Evolutionary conservation across 2,113 vertebrate genomes (phyloP).

Genomic region (Muntiacus reevesi): DNA sequence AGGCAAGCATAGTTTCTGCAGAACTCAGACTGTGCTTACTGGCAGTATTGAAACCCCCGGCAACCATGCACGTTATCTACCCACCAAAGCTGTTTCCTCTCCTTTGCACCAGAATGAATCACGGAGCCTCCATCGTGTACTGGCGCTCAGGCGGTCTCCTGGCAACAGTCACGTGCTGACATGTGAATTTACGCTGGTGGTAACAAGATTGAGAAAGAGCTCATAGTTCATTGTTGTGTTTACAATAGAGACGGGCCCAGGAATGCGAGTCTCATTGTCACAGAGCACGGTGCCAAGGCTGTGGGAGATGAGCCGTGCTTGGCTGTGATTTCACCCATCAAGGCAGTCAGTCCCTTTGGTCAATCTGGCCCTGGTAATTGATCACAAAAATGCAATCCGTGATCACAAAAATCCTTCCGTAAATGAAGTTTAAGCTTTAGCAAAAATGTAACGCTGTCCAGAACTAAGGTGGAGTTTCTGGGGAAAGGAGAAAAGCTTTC

Average conservation of each 20-base stretch:
- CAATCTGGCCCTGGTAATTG: not conserved
- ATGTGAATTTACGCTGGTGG: not conserved
- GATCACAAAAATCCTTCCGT: too few species aligned
- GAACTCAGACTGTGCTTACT: not conserved
- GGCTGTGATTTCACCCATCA: not conserved
- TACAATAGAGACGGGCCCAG: not conserved
- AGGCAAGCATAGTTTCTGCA: not conserved
- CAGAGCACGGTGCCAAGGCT: rapidly evolving
- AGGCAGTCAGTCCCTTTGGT: not conserved
- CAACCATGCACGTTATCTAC: rapidly evolving
- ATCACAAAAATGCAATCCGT: not conserved
- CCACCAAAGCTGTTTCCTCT: not conserved
- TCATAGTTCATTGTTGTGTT: not conserved
- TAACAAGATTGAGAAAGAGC: not conserved
- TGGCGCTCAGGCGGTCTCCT: rapidly evolving
- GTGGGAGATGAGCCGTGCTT: not conserved
- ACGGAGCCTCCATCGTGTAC: not conserved
- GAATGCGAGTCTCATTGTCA: not conserved
- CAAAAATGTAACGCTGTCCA: not conserved
- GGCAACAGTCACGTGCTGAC: not conserved
- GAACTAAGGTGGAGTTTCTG: too few species aligned
- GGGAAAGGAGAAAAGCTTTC: not conserved
- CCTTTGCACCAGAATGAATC: not conserved
- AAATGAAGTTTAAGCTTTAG: not conserved
- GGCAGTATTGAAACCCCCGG: not conserved